Evolutionary conservation across 2,797 vertebrate species (phyloP).

Genomic region (Fringilla coelebs): DNA sequence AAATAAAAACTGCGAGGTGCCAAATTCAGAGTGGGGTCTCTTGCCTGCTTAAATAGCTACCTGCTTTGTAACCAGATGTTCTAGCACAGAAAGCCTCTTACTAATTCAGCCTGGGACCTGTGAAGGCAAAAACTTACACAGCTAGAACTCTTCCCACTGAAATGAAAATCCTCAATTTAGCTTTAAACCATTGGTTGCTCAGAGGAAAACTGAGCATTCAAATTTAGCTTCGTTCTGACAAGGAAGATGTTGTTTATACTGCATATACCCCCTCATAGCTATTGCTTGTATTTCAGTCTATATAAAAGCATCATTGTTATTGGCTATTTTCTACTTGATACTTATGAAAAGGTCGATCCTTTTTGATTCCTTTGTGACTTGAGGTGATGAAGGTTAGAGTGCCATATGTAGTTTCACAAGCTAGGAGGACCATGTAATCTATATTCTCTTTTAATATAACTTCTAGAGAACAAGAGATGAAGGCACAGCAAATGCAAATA

Average conservation of each 20-base stretch:
- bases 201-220: not conserved
- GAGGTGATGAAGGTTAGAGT: not conserved
- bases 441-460: not conserved
- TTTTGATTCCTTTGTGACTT: not conserved
- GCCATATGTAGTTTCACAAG: fast-evolving
- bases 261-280: not conserved
- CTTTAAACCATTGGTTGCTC: not conserved
- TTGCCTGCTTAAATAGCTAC: not conserved
- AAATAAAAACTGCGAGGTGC: not conserved
- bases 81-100: not conserved
- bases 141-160: not conserved
- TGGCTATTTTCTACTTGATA: not conserved
- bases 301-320: not conserved
- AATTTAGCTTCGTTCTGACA: not conserved
- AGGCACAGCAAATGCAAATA: not conserved
- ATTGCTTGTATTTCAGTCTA: not conserved
- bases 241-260: not conserved
- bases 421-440: not conserved
- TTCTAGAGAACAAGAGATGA: not conserved
- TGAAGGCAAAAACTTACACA: not conserved
- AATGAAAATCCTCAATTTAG: not conserved
- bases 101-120: not conserved
- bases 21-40: not conserved
- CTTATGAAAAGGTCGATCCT: not conserved
- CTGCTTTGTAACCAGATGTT: not conserved